Base-by-base conservation (phyloP, 2,113 vertebrate species). In the Corythornis madagascariensis region DNA sequence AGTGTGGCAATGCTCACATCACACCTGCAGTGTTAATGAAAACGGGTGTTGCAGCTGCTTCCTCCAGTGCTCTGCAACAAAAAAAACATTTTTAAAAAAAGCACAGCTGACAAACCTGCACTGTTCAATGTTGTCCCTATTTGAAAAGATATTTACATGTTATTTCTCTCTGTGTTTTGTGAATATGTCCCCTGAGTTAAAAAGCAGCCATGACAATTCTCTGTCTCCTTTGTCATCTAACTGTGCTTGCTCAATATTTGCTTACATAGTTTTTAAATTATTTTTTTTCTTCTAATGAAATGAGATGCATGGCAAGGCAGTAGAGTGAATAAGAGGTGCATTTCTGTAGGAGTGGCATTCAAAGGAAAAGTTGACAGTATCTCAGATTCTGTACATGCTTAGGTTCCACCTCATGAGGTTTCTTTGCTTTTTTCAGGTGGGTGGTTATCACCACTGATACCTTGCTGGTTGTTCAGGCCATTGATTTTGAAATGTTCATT, bases 1-100 rank as follows among this genome's bases (percentile, higher is more conserved):
- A 57, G 80, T 96, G 96, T 96, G 96, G 96, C 95, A 88, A 90
- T 88, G 52, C 94, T 76, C 40, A 75, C 96, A 28, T 11, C 4
- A 63, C 97, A 94, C 96, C 97, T 95, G 56, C 97, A 94, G 89
- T 90, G 70, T 93, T 97, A 97, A 98, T 96, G 96, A 96, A 97
- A 97, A 89, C 9, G 92, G 87, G 96, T 92, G 91, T 35, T 80
- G 66, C 59, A 81, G 33, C n/a, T 76, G 85, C 40, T 75, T 38
- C 92, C 67, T 78, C 55, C 72, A 31, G 21, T 0, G 13, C 26
- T 16, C 10, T 38, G 64, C 42, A 52, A 18, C 9, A 4, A 24
- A 48, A 24, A 48, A 64, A 55, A 31, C 31, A 33, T 6, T 6
- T 13, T 3, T 12, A 48, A 22, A 35, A 55, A 50, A 55, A 22